Evolutionary conservation across 2,888 invertebrate genomes (phyloP), one percentile per base, ranked within the genome.

Genomic region (Cecidostiba fungosa): DNA sequence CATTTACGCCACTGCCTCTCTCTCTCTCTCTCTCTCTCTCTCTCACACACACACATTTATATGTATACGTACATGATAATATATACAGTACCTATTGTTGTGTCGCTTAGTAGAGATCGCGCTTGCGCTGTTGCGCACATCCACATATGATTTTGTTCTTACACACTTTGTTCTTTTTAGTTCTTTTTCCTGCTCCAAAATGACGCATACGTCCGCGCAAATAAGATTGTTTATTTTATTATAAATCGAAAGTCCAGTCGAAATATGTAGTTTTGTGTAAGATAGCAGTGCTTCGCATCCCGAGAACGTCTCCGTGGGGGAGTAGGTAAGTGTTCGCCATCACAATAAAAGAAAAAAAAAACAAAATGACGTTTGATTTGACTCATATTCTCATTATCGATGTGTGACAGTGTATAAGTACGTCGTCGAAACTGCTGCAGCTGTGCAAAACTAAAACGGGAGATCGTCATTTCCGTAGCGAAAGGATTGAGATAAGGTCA

Each of bases 211-310:
- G 54, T 59, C 54, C n/a, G 8, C 54, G n/a, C 1, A 59, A 59
- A 19, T 19, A 59, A 19, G n/a, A 8, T 8, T 59, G n/a, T 59
- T 59, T 59, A 59, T 59, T 23, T n/a, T 23, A 6, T 59, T 59
- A 59, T 8, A 59, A n/a, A n/a, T 59, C n/a, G 54, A 59, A n/a
- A 8, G 23, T 19, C 6, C n/a, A 6, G n/a, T 59, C n/a, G 23
- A 59, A 59, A n/a, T n/a, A 59, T 59, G 54, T 59, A 59, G 54
- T 59, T 59, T 59, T n/a, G 54, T 59, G 54, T 23, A 59, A n/a
- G 23, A 59, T 23, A 59, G 10, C 1, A 59, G 19, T n/a, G 6
- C 54, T 59, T 23, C 8, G 1, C 23, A 59, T 5, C 54, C 1
- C 32, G 32, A 23, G 1, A n/a, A 59, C n/a, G n/a, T 59, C 8